These are phyloP conservation scores for Ptychobarbus kaznakovi DNA, from an alignment of 2,797 vertebrate genomes.

Conservation along the genomic window DNA sequence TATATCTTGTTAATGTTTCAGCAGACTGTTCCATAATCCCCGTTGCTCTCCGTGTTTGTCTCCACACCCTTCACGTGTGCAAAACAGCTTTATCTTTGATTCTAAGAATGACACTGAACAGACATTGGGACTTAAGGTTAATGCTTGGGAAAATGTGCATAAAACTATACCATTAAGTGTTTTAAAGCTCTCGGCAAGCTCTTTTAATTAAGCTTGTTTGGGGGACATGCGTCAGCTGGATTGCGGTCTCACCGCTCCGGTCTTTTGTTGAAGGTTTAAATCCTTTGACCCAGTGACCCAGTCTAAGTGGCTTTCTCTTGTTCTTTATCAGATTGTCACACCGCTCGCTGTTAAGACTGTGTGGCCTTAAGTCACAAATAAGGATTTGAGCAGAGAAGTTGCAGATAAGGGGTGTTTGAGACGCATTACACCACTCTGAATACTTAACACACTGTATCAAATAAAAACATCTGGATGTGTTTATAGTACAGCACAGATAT, in stretches of 20 bases:
- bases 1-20: neutral
- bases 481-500: neutral
- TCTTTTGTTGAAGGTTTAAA: conserved; percentile 30
- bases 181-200: neutral
- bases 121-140: neutral
- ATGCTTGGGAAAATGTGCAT: neutral
- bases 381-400: conserved; percentile 1
- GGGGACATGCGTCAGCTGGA: conserved; percentile 1
- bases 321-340: conserved; percentile 15
- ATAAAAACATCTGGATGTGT: neutral
- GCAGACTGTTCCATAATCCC: neutral
- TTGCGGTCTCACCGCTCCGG: neutral
- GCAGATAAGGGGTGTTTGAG: neutral
- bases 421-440: neutral
- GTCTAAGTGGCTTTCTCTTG: neutral
- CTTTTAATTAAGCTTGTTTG: conserved; percentile 33
- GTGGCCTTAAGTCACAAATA: neutral
- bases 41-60: neutral
- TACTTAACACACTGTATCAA: neutral
- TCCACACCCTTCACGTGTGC: neutral
- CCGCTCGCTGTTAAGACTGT: neutral
- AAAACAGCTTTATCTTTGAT: neutral
- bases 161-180: conserved; percentile 14
- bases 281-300: neutral
- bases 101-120: neutral